Evolutionary conservation across 2,888 invertebrate genomes (phyloP), one percentile per base, ranked within the genome.

Genomic region (Archips xylosteana): DNA sequence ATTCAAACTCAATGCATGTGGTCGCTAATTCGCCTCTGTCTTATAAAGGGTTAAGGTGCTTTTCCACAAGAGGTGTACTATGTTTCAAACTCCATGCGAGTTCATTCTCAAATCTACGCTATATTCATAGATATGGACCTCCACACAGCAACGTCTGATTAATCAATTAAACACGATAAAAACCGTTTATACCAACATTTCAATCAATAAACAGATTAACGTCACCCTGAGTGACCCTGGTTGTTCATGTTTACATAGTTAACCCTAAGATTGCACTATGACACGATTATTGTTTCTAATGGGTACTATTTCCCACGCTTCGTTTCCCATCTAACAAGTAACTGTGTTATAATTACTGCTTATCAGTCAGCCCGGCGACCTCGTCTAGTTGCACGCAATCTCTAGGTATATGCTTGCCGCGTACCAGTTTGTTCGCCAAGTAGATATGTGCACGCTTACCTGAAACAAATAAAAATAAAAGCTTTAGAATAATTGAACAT

Each of bases 301-400:
- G 78, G 80, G 13, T 42, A 62, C 61, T 51, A 57, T 63, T 76
- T 79, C 91, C 66, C 91, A 90, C 88, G 88, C 77, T 80, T 84
- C 85, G 84, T 82, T 89, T 90, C 89, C 83, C 90, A 88, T 84
- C 83, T 81, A 85, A 83, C 54, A 15, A 54, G 54, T 54, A 54
- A 54, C 84, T 83, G 78, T 83, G 75, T 78, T 77, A 78, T 77
- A 78, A 80, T 76, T 67, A 70, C 70, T 54, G 74, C 77, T 80
- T 78, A 73, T 78, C 80, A 63, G 76, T 75, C 78, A 78, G 71
- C 76, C 80, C 80, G 82, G 78, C 80, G 82, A 79, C 83, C 80
- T 80, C 81, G 79, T 81, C 80, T 81, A 80, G 77, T 78, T 78
- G 80, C 80, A 81, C 78, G 76, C 76, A 62, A 68, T 70, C 79